phyloP scores from a whole-genome alignment of 2,113 vertebrate species.

The Phalacrocorax pelagicus region DNA sequence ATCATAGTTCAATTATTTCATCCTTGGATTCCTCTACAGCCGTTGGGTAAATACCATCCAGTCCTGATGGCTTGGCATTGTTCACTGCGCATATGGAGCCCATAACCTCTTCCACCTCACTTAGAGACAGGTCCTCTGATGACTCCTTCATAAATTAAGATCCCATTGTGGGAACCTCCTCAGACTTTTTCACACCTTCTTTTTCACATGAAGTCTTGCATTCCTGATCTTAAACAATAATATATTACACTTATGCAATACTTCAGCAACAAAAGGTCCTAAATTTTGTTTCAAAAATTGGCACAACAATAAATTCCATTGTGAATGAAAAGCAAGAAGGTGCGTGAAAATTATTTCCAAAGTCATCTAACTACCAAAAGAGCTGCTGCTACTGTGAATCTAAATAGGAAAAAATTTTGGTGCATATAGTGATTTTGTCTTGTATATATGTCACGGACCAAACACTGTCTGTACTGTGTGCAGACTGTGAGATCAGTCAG shows the following conservation, averaged over 20 bases:
- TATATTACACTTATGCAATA: background rate
- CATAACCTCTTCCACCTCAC: background rate
- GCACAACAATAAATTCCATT: background rate
- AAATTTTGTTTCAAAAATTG: background rate
- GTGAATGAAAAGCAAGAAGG: background rate
- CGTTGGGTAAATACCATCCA: background rate
- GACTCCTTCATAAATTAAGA: conserved; percentile 12
- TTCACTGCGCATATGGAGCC: background rate
- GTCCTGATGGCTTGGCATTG: background rate
- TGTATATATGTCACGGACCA: background rate
- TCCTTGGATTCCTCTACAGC: background rate
- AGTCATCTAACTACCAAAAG: background rate
- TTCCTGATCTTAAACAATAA: background rate
- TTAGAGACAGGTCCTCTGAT: conserved; percentile 8
- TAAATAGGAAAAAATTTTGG: background rate
- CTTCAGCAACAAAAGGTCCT: background rate
- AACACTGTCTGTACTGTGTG: background rate
- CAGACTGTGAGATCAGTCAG: background rate
- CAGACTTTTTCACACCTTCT: background rate
- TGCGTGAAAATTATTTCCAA: background rate
- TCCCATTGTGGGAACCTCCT: background rate
- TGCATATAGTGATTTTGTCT: background rate
- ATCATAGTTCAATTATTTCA: background rate
- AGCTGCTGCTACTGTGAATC: background rate
- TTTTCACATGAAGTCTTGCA: background rate